Conservation (phyloP, 2,888 invertebrate species). For the Acleris sparsana region DNA sequence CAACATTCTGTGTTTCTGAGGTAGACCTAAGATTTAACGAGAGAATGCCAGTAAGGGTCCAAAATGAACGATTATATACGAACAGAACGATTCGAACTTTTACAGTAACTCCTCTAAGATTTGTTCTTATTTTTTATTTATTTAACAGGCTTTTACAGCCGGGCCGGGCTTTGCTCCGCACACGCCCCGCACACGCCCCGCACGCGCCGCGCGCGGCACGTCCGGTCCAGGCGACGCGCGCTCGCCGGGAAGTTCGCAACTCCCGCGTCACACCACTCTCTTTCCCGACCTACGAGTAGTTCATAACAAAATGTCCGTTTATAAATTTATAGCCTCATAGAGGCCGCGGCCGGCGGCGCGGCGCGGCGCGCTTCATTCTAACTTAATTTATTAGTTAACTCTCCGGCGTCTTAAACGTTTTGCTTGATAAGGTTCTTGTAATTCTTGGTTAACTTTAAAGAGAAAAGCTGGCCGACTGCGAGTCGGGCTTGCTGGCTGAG, state of each 20-base stretch:
- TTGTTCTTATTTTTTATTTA: too few relatives aligned
- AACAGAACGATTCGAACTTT: too few relatives aligned
- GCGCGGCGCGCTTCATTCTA: conserved; percentile 24
- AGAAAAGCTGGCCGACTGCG: too few relatives aligned
- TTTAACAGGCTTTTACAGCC: too few relatives aligned
- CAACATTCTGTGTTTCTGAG: too few relatives aligned
- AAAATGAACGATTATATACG: background rate
- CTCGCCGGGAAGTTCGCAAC: conserved; percentile 48
- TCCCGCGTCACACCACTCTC: conserved; percentile 48
- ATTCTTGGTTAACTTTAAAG: background rate
- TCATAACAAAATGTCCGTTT: conserved; percentile 52
- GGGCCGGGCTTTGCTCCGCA: too few relatives aligned
- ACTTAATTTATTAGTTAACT: conserved; percentile 7
- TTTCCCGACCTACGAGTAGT: conserved; percentile 55
- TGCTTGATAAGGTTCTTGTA: background rate
- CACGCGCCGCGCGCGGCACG: too few relatives aligned
- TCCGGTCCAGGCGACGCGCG: too few relatives aligned
- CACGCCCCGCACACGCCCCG: too few relatives aligned
- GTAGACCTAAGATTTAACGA: too few relatives aligned
- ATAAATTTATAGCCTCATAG: conserved; percentile 48
- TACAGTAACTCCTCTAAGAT: too few relatives aligned
- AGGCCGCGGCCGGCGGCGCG: conserved; percentile 34
- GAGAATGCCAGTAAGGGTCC: background rate
- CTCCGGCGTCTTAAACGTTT: background rate
- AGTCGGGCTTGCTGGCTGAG: too few relatives aligned